Base-by-base conservation (phyloP, 1,140 invertebrate genomes). In the Bombus waltoni region DNA sequence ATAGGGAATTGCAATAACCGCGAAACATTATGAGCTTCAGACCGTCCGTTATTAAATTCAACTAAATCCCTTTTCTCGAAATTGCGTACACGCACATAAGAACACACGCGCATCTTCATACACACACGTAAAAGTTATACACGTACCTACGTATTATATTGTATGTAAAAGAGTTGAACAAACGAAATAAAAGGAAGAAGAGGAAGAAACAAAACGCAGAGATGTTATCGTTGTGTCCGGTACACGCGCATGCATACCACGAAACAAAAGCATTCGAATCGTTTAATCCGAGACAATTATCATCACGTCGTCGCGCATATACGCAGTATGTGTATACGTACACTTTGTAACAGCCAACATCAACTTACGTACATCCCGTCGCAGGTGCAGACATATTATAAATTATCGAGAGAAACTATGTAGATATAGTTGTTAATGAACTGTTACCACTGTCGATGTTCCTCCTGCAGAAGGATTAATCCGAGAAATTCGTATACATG, bases 41-140 rank as follows among this genome's bases (percentile, higher is more conserved):
- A 25, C 59, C 82, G 82, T 84, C 76, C 82, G 32, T 84, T 84
- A 25, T 79, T 44, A 84, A 84, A 84, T 71, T 42, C 82, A 84
- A 79, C 82, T 79, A 71, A 84, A 79, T 71, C 38, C 47, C 59
- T 71, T 53, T 84, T 71, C 75, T 62, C 53, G 9, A 57, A 68
- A n/a, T 22, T 47, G 13, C 47, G 28, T 22, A 75, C 62, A 47
- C 72, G 22, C 22, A 22, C 1, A 13, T 22, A 35, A 13, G 1
- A 11, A 4, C 40, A 2, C 18, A 74, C 32, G 59, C 22, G 53
- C 65, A 28, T 11, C 5, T 28, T 4, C 8, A 22, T n/a, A 38
- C 47, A 22, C 44, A 13, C n/a, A 38, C 28, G 13, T 71, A 28
- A 72, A n/a, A n/a, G 28, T 42, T 72, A n/a, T 75, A 57, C 28